A percentile compares a stretch with the other conserved stretches of the same genome.
phyloP scores from a whole-genome alignment of 30 jellyfish, hydroid and myxozoan species.

The Pelagia noctiluca region DNA sequence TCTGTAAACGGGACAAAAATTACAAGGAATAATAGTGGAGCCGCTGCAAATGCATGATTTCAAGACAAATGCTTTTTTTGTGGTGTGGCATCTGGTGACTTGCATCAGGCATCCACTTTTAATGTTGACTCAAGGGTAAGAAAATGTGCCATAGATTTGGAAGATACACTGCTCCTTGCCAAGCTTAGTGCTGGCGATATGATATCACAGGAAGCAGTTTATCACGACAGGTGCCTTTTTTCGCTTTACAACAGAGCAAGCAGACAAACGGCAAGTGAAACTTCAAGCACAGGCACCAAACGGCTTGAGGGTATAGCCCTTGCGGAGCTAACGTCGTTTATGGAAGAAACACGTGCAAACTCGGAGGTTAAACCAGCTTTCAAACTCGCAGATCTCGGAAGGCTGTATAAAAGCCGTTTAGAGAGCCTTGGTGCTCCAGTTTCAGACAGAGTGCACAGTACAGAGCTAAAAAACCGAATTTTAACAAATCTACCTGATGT shows the following conservation, averaged over 20 bases:
- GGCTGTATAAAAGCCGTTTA: slow-evolving; percentile 20
- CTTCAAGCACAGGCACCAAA: not conserved
- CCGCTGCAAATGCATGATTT: slow-evolving; percentile 19
- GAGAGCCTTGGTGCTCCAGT: slow-evolving; percentile 21
- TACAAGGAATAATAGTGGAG: slow-evolving; percentile 10
- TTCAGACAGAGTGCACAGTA: slow-evolving; percentile 27
- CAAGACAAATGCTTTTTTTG: slow-evolving; percentile 29
- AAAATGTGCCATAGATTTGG: slow-evolving; percentile 8
- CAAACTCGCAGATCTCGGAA: slow-evolving; percentile 31
- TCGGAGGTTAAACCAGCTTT: slow-evolving; percentile 8
- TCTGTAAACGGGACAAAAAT: not conserved
- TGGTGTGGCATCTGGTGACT: slow-evolving; percentile 28
- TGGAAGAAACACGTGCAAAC: slow-evolving; percentile 15
- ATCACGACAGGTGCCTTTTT: not conserved
- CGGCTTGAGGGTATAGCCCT: slow-evolving; percentile 34
- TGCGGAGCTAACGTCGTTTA: slow-evolving; percentile 34
- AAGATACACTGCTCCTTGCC: slow-evolving; percentile 8
- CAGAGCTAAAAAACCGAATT: slow-evolving; percentile 36
- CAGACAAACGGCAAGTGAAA: slow-evolving; percentile 3
- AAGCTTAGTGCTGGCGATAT: not conserved
- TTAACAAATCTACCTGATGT: slow-evolving; percentile 9
- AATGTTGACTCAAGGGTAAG: slow-evolving; percentile 18
- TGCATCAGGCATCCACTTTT: slow-evolving; percentile 21
- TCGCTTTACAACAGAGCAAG: slow-evolving; percentile 6
- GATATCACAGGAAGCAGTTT: not conserved